Evolutionary conservation across 2,888 invertebrate species (phyloP).

Genomic region (Tachina fera): DNA sequence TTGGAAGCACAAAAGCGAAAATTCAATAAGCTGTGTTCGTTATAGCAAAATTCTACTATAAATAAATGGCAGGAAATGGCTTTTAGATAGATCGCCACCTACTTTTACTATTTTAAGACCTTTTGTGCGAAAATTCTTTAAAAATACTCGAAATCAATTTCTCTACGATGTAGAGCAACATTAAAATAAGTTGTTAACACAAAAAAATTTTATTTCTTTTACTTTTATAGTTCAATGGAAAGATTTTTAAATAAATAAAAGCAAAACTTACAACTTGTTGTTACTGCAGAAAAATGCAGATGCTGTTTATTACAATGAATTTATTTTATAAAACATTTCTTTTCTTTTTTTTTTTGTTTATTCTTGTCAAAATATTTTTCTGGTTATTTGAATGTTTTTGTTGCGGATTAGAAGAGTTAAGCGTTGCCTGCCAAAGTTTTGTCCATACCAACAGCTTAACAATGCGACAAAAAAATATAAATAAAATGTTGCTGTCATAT

Average conservation of each 20-base stretch:
- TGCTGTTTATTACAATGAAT: constrained; percentile 1
- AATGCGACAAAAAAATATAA: neutral
- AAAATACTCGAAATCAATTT: too few species aligned
- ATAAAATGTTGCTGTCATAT: constrained; percentile 37
- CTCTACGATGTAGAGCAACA: too few species aligned
- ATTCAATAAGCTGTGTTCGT: too few species aligned
- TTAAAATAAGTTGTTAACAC: too few species aligned
- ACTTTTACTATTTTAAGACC: too few species aligned
- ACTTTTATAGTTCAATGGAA: too few species aligned
- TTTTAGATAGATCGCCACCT: too few species aligned
- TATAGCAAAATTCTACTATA: too few species aligned
- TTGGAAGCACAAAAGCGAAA: too few species aligned
- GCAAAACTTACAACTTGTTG: neutral
- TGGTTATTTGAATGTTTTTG: neutral
- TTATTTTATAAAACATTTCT: neutral
- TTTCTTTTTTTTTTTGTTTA: neutral
- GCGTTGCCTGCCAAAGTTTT: constrained; percentile 32
- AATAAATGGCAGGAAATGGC: too few species aligned
- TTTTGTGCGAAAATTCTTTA: too few species aligned
- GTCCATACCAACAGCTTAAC: constrained; percentile 1
- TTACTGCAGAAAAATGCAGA: constrained; percentile 12
- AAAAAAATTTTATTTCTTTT: too few species aligned
- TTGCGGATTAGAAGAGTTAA: neutral
- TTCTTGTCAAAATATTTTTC: constrained; percentile 5
- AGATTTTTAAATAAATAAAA: neutral